A percentile compares a stretch with the other conserved stretches of the same genome.
Conservation (phyloP, 2,888 invertebrate genomes). For the Glaucopsyche alexis region DNA sequence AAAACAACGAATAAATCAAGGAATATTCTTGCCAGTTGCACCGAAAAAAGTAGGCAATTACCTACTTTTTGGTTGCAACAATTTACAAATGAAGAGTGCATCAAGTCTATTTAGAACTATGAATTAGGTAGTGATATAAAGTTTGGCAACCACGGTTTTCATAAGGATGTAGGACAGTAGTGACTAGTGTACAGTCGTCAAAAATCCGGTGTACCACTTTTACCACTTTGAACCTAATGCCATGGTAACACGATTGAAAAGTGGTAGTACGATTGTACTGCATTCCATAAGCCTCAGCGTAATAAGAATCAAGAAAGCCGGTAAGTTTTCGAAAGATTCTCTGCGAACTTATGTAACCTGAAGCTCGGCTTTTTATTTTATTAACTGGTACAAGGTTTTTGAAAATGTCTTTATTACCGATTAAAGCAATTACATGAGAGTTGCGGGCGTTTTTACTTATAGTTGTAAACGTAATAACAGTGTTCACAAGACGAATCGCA, state of each 20-base stretch:
- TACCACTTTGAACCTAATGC: too few species aligned
- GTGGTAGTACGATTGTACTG: not conserved
- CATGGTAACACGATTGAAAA: too few species aligned
- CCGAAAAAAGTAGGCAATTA: not conserved
- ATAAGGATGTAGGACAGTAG: too few species aligned
- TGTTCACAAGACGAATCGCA: not conserved
- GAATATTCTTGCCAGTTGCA: too few species aligned
- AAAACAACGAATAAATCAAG: too few species aligned
- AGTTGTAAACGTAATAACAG: not conserved
- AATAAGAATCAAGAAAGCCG: conserved; percentile 11
- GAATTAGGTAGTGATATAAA: too few species aligned
- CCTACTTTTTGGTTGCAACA: too few species aligned
- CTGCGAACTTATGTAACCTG: not conserved
- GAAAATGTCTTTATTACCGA: conserved; percentile 21
- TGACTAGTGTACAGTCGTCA: too few species aligned
- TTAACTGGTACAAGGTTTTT: conserved; percentile 11
- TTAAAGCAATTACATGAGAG: conserved; percentile 1
- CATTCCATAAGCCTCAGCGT: conserved; percentile 3
- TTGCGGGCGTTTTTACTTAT: not conserved
- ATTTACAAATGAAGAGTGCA: not conserved
- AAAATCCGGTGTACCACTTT: too few species aligned
- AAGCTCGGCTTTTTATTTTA: conserved; percentile 12
- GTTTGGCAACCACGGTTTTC: too few species aligned
- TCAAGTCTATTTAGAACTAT: too few species aligned
- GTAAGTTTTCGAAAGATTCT: conserved; percentile 12